Evolutionary conservation across 2,113 vertebrate species (phyloP), one percentile per base, ranked within the genome.

Genomic region (Polyodon spathula): DNA sequence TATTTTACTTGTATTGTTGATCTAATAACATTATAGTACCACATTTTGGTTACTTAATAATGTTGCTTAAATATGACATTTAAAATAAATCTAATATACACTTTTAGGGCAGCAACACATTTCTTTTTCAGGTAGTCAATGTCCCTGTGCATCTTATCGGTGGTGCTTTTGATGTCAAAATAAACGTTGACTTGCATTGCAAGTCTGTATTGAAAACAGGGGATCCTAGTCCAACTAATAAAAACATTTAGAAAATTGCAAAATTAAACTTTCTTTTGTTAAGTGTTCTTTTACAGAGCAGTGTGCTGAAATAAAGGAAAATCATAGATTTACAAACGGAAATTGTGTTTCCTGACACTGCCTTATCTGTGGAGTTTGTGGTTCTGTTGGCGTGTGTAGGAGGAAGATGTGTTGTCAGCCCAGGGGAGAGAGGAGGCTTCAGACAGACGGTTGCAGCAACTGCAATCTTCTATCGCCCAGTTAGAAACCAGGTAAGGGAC

Each of bases 401-500:
- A 94, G 56, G 89, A 90, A 66, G 89, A 92, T 0, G 57, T 81
- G 37, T 4, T 76, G 2, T 80, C 83, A 73, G 88, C 89, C 59
- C 86, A 76, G 50, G 80, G 82, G 59, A 89, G 84, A 76, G 94
- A 96, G 73, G 84, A 84, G 2, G 83, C 85, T 3, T 83, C 91
- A 57, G 90, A 94, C 41, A 88, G 84, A 66, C 81, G 76, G 39
- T 74, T 90, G 50, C 89, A 91, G 42, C 83, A 97, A 67, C 77
- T 95, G 61, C 93, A 93, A 56, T 71, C 78, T 1, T 82, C 75
- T 54, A 68, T 97, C 65, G 85, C 78, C 67, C 89, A 93, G 42
- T 66, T 92, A 39, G 93, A 97, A 75, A 65, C 81, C 68, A 91
- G 90, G 95, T 92, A 83, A 78, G 59, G 50, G 11, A 12, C 44